Evolutionary conservation across 2,797 vertebrate species (phyloP), one percentile per base, ranked within the genome.

Genomic region (Syndactyla subalaris): DNA sequence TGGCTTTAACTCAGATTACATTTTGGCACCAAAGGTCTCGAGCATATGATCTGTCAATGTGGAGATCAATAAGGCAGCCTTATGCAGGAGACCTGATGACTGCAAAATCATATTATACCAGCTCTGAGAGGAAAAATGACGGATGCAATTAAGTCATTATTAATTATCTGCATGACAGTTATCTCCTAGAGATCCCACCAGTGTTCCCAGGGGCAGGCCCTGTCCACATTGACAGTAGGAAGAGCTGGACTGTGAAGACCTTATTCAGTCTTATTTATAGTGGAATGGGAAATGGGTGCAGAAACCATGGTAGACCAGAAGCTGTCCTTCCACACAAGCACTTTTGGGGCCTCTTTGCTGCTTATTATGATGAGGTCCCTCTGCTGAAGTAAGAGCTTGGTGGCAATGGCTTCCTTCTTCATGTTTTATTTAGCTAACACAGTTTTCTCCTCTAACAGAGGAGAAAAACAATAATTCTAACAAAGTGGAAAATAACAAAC

Each of bases 1-100:
- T 49, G 76, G 32, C 52, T 43, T 80, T 49, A 79, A n/a, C 52
- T 43, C 36, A 86, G 39, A 49, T 78, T 63, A 39, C 14, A 8
- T 80, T 91, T 93, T 85, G 62, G 30, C 5, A 8, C 14, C n/a
- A 61, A 68, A 36, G 5, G 3, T 68, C 61, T 18, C 18, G 36
- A 41, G 27, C 0, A 0, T 18, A 18, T 19, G 23, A 83, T 24
- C 21, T 14, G 9, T 48, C 6, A 2, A 57, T 43, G 22, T 45
- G 39, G n/a, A 89, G 78, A 88, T 93, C 87, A 45, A 30, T 85
- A 24, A 54, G 32, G 46, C 29, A 68, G 29, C 65, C 10, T 54
- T 70, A 32, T 17, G 9, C n/a, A 34, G 65, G 14, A 78, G 54
- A 72, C 34, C 13, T 27, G 54, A 18, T 48, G 24, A 45, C 2